These are phyloP conservation scores for Orthosia gracilis DNA, from an alignment of 2,888 invertebrate genomes.

Conservation along the genomic window DNA sequence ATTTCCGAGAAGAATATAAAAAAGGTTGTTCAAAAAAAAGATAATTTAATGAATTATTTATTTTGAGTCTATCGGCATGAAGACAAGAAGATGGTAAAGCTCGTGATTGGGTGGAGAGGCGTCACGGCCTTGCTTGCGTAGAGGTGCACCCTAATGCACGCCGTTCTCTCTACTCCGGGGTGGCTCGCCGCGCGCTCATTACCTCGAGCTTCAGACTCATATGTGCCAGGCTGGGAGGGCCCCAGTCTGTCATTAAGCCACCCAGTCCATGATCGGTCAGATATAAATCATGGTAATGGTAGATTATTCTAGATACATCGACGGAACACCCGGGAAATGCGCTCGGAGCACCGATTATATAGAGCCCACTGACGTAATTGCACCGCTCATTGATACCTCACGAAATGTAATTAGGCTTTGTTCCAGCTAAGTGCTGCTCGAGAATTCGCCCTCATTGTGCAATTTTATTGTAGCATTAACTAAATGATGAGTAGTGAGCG, in stretches of 20 bases:
- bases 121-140: conserved; percentile 17
- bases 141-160: conserved; percentile 34
- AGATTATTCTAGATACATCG: conserved; percentile 88
- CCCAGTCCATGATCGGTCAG: conserved; percentile 84
- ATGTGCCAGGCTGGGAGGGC: conserved; percentile 76
- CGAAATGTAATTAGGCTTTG: conserved; percentile 89
- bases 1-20: too few species aligned
- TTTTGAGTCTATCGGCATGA: too few species aligned
- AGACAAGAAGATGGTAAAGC: not conserved
- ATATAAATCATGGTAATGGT: conserved; percentile 90
- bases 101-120: conserved; percentile 38
- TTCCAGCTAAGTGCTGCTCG: conserved; percentile 82
- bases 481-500: conserved; percentile 77
- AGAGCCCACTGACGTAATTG: conserved; percentile 87
- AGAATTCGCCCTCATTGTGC: conserved; percentile 80
- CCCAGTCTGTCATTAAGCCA: conserved; percentile 86
- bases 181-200: conserved; percentile 74
- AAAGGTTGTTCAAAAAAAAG: too few species aligned
- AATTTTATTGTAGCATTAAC: conserved; percentile 82
- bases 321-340: conserved; percentile 87
- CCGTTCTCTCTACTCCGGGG: conserved; percentile 61
- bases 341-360: conserved; percentile 85
- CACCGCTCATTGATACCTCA: conserved; percentile 89
- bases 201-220: conserved; percentile 77
- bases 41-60: too few species aligned